Conservation (phyloP, 2,888 invertebrate species). For the Orchesellides sinensis region DNA sequence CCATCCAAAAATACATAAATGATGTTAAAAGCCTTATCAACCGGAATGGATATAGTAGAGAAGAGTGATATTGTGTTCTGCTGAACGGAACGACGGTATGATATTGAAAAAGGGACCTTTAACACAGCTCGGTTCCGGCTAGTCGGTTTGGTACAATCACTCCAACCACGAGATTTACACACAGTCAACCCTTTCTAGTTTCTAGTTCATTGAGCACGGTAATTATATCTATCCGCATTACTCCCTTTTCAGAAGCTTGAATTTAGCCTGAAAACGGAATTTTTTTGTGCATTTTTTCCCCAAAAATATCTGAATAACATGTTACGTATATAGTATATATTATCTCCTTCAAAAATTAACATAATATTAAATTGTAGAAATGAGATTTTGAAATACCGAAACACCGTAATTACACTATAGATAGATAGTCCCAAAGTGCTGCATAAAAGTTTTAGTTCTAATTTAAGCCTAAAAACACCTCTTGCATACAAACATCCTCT, state of each 20-base stretch:
- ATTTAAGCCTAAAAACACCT: too few relatives aligned
- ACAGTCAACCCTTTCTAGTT: slow-evolving; percentile 57
- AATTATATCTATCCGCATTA: slow-evolving; percentile 24
- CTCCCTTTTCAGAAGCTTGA: not conserved
- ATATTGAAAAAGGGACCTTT: slow-evolving; percentile 34
- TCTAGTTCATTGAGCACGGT: slow-evolving; percentile 47
- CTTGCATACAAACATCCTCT: not conserved
- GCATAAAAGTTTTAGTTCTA: not conserved
- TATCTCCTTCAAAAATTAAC: too few relatives aligned
- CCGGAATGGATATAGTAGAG: not conserved
- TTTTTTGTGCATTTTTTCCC: not conserved
- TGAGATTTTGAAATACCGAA: too few relatives aligned
- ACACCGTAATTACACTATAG: too few relatives aligned
- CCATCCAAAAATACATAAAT: not conserved
- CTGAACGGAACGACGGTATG: not conserved
- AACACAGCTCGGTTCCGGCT: slow-evolving; percentile 46
- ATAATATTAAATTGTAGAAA: too few relatives aligned
- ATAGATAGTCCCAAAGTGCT: not conserved
- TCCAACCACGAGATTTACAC: slow-evolving; percentile 46
- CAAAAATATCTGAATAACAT: not conserved
- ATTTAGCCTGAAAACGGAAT: not conserved
- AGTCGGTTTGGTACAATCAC: slow-evolving; percentile 44
- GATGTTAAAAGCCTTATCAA: not conserved
- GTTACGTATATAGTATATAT: too few relatives aligned
- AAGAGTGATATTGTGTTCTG: not conserved